Evolutionary conservation across 2,888 invertebrate species (phyloP), one percentile per base, ranked within the genome.

Genomic region (Rhaphigaster nebulosa): DNA sequence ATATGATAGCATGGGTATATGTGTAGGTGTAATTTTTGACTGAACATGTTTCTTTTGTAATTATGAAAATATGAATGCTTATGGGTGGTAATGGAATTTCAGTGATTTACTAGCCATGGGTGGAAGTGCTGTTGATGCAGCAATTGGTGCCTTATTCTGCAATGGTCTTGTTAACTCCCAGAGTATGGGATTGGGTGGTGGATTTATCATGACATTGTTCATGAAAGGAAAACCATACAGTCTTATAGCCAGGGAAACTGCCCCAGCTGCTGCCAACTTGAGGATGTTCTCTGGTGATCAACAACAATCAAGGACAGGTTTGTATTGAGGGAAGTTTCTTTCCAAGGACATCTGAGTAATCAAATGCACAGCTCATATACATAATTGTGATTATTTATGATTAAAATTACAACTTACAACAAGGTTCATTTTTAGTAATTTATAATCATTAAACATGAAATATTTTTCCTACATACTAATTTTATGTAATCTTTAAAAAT

Each of bases 131-230:
- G 93, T 94, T 70, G 94, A 94, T 92, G 94, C 94, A 10, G 94
- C 93, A 1, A 93, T 94, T 20, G 94, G 94, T 8, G 93, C 94
- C 15, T 92, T 94, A 52, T 91, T 94, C 45, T 94, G 94, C 92
- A 93, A 93, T 90, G 94, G 94, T n/a, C 93, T 94, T 23, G 93
- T 93, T 8, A 93, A 93, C 90, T 93, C 93, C 18, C 94, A 94
- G 91, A 94, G 93, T 91, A 93, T 93, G 93, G 94, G 94, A 12
- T 87, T 94, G 13, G 97, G 97, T 0, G 97, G 97, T 1, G 97
- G 97, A 0, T 96, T 97, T 93, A 94, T 97, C 92, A 97, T 97
- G 96, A 96, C 96, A 0, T 95, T 97, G 84, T 97, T 96, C 94
- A 94, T 95, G 65, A 95, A 95, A 92, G 94, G 94, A 92, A 95